Conservation (phyloP, 2,113 vertebrate genomes). For the Esox niger region DNA sequence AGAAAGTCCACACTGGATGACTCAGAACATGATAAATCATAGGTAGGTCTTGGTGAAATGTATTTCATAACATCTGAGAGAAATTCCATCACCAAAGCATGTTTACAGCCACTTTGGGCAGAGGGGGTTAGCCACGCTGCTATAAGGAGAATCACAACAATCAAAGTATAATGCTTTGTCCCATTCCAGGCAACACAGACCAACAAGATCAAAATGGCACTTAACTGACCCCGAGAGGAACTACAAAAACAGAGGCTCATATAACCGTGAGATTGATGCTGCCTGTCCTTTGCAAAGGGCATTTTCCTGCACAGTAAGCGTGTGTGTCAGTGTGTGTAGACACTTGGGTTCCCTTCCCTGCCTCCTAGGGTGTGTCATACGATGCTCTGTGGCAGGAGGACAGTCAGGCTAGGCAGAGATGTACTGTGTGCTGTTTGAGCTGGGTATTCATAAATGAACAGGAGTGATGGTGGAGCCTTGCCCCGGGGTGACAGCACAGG, state of each 20-base stretch:
- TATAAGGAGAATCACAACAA: no score
- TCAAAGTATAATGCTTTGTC: no score
- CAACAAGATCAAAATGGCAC: not conserved
- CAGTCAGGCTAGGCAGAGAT: constrained; percentile 31
- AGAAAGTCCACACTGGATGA: no score
- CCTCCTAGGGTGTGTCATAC: constrained; percentile 50
- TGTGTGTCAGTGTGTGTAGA: constrained; percentile 44
- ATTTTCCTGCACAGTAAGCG: constrained; percentile 72
- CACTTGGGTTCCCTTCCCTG: constrained; percentile 41
- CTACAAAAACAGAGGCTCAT: not conserved
- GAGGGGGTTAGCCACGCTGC: no score
- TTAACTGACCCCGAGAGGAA: not conserved
- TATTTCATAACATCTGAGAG: no score
- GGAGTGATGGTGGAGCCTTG: constrained; percentile 67
- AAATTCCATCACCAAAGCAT: no score
- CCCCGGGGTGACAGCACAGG: constrained; percentile 57
- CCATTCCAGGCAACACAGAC: no score
- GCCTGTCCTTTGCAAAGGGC: constrained; percentile 70
- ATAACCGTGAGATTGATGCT: constrained; percentile 56
- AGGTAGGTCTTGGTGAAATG: no score
- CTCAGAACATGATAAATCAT: no score
- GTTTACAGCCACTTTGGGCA: no score
- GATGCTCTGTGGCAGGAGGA: constrained; percentile 1
- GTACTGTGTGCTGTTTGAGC: constrained; percentile 52
- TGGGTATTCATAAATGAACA: constrained; percentile 72